A percentile compares a stretch with the other conserved stretches of the same genome.
These are phyloP conservation scores for Oreochromis aureus DNA, from an alignment of 2,113 vertebrate species.

Conservation along the genomic window DNA sequence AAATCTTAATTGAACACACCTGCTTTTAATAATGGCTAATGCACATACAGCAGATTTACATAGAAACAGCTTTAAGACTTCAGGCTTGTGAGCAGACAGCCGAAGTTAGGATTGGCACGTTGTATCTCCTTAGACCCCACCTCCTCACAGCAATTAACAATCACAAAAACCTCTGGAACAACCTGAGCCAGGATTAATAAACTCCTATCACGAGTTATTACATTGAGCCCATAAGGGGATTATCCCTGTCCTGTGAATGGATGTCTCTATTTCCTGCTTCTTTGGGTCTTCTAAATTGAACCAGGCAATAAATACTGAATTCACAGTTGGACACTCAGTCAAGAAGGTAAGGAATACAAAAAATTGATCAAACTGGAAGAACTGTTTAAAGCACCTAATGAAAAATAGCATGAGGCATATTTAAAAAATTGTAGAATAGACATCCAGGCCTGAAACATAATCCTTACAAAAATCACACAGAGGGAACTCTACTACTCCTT, in stretches of 20 bases:
- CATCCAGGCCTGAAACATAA: background rate
- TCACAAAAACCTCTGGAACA: conserved; percentile 40
- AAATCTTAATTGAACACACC: conserved; percentile 45
- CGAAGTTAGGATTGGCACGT: conserved; percentile 13
- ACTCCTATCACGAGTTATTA: conserved; percentile 62
- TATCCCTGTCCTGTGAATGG: conserved; percentile 43
- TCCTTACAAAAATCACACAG: background rate
- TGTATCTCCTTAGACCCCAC: conserved; percentile 1
- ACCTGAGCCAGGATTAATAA: conserved; percentile 60
- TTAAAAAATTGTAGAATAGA: background rate
- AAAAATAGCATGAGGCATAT: background rate
- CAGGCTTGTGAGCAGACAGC: background rate
- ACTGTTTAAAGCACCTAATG: background rate
- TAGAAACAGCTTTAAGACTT: background rate
- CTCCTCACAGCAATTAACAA: conserved; percentile 55
- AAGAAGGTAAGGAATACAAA: background rate
- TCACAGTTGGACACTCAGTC: background rate
- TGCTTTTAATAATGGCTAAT: conserved; percentile 32
- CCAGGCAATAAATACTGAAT: background rate
- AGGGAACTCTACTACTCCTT: background rate
- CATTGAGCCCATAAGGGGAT: conserved; percentile 57
- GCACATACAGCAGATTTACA: background rate
- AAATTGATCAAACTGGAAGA: background rate
- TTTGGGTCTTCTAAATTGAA: conserved; percentile 13
- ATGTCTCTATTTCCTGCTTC: conserved; percentile 33